Base-by-base conservation (phyloP, 2,113 vertebrate species). In the Lophura nycthemera region DNA sequence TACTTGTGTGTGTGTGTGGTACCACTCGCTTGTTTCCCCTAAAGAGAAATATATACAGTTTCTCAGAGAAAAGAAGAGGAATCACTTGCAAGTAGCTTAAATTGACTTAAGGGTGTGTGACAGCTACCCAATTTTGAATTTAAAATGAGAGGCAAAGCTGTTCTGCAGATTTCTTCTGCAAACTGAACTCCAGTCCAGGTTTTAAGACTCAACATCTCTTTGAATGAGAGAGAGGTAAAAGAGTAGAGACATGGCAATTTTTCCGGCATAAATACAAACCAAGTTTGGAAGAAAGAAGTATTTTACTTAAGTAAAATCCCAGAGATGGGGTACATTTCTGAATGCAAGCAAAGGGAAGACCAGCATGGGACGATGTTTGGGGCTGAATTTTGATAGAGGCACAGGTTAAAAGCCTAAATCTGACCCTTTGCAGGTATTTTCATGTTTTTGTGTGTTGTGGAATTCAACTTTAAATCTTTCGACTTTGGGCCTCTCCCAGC, bases 151-250 rank as follows among this genome's bases (percentile, higher is more conserved):
- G 72, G 65, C 64, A 85, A 91, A 92, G 32, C 61, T 92, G 3
- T 95, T 95, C 29, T 80, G 64, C 64, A 91, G 71, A 89, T 88
- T 87, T 89, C 27, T 85, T 78, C 42, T 92, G 57, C 59, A 71
- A 72, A 40, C 43, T 86, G 73, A 86, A 56, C 52, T 95, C 40
- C 83, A 63, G 60, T 32, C 40, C 52, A 82, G 38, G 13, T 83
- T 88, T 78, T 88, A 27, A 69, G 66, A 13, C n/a, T 78, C 24
- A 64, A 4, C 27, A 6, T 48, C 50, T 76, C 82, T 85, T 45
- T 86, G 72, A 92, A 45, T 73, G 40, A 89, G 71, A 27, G 27
- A 17, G 0, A 6, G 5, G 1, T 34, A 59, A 50, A 67, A 54
- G 32, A 92, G 29, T 9, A 73, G 73, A 90, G 63, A 54, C 57